Percentiles rank a stretch among this genome's conserved stretches.
Conservation (phyloP, 2,797 vertebrate species). For the Mormyrus hasselquistii region DNA sequence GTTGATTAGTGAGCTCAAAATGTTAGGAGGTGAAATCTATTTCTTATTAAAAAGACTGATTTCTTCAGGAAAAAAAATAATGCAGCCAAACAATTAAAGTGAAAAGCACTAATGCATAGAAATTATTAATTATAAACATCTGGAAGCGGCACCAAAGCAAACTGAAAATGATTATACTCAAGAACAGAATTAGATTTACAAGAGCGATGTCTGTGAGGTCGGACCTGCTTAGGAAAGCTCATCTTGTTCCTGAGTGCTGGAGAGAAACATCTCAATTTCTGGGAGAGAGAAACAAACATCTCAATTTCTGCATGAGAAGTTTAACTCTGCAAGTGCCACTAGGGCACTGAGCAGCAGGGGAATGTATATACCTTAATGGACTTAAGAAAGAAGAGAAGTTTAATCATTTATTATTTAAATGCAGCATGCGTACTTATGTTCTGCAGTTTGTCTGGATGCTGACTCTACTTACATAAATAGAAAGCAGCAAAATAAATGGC, state of each 20-base stretch:
- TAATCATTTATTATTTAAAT: not conserved
- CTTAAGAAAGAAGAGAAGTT: not conserved
- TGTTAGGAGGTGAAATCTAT: not conserved
- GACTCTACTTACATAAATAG: not conserved
- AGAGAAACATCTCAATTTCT: not conserved
- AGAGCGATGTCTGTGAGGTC: not conserved
- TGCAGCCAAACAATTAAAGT: not conserved
- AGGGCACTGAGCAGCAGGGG: not conserved
- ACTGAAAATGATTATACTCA: not conserved
- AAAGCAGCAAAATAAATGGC: not conserved
- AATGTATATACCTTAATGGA: not conserved
- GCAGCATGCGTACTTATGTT: not conserved
- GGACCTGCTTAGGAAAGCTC: not conserved
- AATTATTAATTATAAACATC: not conserved
- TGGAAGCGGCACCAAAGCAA: not conserved
- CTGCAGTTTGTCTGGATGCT: not conserved
- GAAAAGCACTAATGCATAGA: not conserved
- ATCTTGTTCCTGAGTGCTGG: not conserved
- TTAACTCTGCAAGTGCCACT: not conserved
- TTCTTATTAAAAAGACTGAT: not conserved
- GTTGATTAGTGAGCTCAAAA: not conserved
- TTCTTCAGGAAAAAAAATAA: not conserved
- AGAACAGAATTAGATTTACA: not conserved
- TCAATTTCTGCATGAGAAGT: not conserved
- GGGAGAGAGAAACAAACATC: not conserved